Evolutionary conservation across 2,113 vertebrate genomes (phyloP).

Genomic region (Psittacara wagleri): DNA sequence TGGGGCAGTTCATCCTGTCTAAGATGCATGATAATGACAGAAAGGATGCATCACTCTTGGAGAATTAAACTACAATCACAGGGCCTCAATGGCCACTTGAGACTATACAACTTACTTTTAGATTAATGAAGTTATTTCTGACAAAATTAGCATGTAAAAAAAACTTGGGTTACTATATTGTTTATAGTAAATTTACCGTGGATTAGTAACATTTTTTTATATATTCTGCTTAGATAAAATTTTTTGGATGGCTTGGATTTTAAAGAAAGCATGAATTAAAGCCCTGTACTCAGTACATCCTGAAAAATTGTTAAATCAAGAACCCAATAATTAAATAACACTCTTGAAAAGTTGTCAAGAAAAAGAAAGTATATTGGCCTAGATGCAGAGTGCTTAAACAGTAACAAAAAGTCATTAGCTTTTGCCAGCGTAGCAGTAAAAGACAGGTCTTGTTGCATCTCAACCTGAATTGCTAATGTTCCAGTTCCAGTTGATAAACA

Average conservation of each 20-base stretch:
- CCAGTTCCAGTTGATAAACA: neutral
- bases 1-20: neutral
- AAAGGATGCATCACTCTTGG: neutral
- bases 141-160: neutral
- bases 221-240: neutral
- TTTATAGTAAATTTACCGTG: neutral
- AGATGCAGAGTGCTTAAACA: neutral
- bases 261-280: neutral
- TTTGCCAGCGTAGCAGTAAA: neutral
- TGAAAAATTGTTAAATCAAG: neutral
- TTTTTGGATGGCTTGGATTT: neutral
- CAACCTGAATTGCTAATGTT: neutral
- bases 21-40: neutral
- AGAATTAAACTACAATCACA: neutral
- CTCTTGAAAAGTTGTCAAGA: neutral
- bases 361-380: neutral
- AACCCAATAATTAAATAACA: neutral
- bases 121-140: neutral
- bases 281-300: neutral
- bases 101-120: neutral
- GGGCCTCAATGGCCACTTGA: neutral
- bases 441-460: neutral
- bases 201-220: neutral
- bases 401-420: neutral
- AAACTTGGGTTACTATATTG: accelerated